These are phyloP conservation scores for Malthinus seriepunctatus DNA, from an alignment of 2,888 invertebrate genomes.

Conservation along the genomic window DNA sequence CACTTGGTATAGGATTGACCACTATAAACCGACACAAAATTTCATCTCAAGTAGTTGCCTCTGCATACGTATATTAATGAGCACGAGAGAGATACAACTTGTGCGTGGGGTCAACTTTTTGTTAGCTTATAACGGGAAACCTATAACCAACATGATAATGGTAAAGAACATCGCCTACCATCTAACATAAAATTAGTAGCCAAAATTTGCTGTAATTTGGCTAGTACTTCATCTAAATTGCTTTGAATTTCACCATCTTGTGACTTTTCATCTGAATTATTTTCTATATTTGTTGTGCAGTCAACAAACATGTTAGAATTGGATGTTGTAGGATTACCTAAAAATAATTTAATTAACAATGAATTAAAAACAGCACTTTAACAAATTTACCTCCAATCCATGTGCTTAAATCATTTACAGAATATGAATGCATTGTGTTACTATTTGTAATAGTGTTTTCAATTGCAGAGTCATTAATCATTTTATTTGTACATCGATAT, in stretches of 20 bases:
- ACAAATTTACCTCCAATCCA: conserved; percentile 63
- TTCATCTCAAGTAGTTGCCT: no score
- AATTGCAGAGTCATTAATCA: background rate
- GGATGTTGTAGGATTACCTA: conserved; percentile 29
- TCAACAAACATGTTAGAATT: conserved; percentile 7
- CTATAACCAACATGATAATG: no score
- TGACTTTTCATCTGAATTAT: conserved; percentile 1
- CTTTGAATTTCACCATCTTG: conserved; percentile 59
- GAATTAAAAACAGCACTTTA: no score
- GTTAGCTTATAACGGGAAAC: no score
- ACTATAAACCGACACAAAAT: no score
- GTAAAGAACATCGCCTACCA: no score
- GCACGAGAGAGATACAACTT: no score
- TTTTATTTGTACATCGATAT: background rate
- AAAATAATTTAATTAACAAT: background rate
- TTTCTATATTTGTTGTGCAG: background rate
- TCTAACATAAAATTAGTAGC: conserved; percentile 70
- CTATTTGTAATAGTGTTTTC: background rate
- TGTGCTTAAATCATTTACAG: conserved; percentile 66
- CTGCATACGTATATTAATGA: no score
- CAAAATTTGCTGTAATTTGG: conserved; percentile 71
- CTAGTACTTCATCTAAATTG: conserved; percentile 70
- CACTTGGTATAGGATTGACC: no score
- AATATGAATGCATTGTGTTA: conserved; percentile 54
- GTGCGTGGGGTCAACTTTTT: no score